Evolutionary conservation across 2,113 vertebrate species (phyloP).

Genomic region (Hippocampus barbouri): DNA sequence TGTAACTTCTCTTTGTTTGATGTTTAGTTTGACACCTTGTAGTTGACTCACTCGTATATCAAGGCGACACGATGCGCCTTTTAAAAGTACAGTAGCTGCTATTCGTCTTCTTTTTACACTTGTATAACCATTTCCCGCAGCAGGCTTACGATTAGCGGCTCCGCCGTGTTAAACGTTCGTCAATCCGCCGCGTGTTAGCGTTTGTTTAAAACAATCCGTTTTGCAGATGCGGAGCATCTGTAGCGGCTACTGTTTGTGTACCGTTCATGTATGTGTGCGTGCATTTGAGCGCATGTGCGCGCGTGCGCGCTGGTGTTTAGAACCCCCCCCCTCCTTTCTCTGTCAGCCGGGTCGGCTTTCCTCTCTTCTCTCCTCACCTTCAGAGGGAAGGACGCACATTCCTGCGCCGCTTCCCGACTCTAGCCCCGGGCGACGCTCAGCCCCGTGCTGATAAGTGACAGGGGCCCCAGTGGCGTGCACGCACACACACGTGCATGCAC

Average conservation of each 20-base stretch:
- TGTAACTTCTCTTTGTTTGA: too few species aligned
- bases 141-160: too few species aligned
- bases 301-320: conserved; percentile 33
- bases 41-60: too few species aligned
- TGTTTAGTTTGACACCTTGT: too few species aligned
- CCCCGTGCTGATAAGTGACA: conserved; percentile 79
- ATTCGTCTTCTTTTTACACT: too few species aligned
- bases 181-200: not conserved
- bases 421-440: conserved; percentile 78
- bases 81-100: too few species aligned
- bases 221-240: conserved; percentile 27
- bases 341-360: conserved; percentile 33
- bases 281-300: not conserved
- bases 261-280: conserved; percentile 1
- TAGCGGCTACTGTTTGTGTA: conserved; percentile 33
- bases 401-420: conserved; percentile 72
- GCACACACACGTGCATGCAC: conserved; percentile 22
- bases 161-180: not conserved
- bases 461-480: conserved; percentile 64
- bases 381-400: conserved; percentile 78
- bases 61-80: too few species aligned
- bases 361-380: conserved; percentile 73
- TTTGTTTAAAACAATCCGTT: conserved; percentile 13
- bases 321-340: conserved; percentile 29
- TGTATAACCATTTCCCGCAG: too few species aligned